phyloP scores from a whole-genome alignment of 30 jellyfish, hydroid and myxozoan genomes.

The Morbakka virulenta region DNA sequence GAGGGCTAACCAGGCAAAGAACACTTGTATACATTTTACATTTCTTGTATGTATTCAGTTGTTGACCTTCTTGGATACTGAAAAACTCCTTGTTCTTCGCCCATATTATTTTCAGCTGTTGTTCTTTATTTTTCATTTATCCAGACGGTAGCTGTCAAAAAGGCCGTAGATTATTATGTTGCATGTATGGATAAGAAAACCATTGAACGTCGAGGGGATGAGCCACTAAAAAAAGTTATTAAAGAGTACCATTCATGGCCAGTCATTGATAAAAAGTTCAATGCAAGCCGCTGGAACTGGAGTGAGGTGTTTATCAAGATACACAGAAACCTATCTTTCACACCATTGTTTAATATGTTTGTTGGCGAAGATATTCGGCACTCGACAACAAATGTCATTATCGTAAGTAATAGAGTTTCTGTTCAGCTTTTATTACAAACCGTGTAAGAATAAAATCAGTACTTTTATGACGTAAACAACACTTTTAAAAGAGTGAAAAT shows the following conservation, averaged over 20 bases:
- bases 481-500: no score
- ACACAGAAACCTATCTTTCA: conserved; percentile 55
- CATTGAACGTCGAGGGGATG: conserved; percentile 69
- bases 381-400: conserved; percentile 69
- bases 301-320: conserved; percentile 36
- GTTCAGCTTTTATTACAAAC: not conserved
- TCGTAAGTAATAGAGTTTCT: no score
- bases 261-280: conserved; percentile 69
- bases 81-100: no score
- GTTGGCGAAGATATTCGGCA: conserved; percentile 78
- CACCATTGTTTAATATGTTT: conserved; percentile 85
- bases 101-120: no score
- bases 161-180: conserved; percentile 73
- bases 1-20: no score
- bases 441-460: not conserved
- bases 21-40: no score
- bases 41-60: no score
- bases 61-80: no score
- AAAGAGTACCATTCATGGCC: conserved; percentile 90
- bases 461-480: no score
- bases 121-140: not conserved
- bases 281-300: conserved; percentile 70
- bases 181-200: conserved; percentile 73
- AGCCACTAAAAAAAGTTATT: conserved; percentile 68
- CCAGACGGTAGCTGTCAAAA: conserved; percentile 75